Evolutionary conservation across 2,797 vertebrate genomes (phyloP).

Genomic region (Aeoliscus strigatus): DNA sequence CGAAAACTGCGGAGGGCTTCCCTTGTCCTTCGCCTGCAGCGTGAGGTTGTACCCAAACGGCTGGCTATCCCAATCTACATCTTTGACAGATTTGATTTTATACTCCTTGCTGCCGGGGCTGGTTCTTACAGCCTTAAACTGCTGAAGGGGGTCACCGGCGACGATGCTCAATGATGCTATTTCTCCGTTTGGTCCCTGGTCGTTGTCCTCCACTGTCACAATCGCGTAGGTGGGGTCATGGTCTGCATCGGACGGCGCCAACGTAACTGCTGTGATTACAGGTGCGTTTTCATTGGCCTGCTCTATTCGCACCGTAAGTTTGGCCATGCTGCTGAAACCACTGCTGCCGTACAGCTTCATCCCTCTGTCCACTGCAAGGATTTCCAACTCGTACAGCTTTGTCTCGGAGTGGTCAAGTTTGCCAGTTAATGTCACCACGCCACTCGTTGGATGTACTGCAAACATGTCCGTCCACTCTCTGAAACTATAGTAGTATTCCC

Average conservation of each 20-base stretch:
- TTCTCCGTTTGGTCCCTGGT: slow-evolving; percentile 91
- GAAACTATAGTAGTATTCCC: slow-evolving; percentile 98
- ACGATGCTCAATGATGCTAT: slow-evolving; percentile 90
- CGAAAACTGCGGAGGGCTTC: slow-evolving; percentile 88
- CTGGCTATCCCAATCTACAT: slow-evolving; percentile 88
- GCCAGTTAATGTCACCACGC: slow-evolving; percentile 88
- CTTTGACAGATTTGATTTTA: slow-evolving; percentile 85
- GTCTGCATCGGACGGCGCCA: slow-evolving; percentile 82
- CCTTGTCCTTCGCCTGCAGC: slow-evolving; percentile 96
- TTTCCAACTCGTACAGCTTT: slow-evolving; percentile 88
- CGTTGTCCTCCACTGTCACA: slow-evolving; percentile 88
- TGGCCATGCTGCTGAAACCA: slow-evolving; percentile 97
- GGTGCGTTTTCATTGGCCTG: slow-evolving; percentile 91
- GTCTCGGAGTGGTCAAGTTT: slow-evolving; percentile 86
- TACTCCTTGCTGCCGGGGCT: slow-evolving; percentile 93
- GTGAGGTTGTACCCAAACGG: slow-evolving; percentile 95
- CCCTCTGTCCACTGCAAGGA: slow-evolving; percentile 93
- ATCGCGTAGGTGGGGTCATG: slow-evolving; percentile 87
- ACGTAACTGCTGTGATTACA: slow-evolving; percentile 79
- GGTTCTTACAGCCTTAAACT: slow-evolving; percentile 87
- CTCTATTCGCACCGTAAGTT: slow-evolving; percentile 85
- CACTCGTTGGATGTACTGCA: slow-evolving; percentile 95
- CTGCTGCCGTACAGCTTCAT: slow-evolving; percentile 97
- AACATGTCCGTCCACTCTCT: slow-evolving; percentile 94
- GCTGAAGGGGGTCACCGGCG: slow-evolving; percentile 88